Evolutionary conservation across 2,113 vertebrate species (phyloP).

Genomic region (Atrichornis clamosus): DNA sequence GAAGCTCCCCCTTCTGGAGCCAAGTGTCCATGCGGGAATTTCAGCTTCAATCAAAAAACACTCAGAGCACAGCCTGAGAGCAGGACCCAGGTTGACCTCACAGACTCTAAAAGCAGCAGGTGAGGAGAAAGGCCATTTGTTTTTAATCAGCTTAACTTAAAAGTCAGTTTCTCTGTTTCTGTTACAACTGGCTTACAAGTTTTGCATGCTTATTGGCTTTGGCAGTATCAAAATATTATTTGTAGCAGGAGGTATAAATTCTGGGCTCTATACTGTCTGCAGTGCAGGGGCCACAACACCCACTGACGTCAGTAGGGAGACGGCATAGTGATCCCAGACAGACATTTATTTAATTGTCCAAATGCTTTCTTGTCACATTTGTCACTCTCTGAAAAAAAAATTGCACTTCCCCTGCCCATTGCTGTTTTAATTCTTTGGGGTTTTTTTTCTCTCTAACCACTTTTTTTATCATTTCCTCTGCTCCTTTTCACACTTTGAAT

Average conservation of each 20-base stretch:
- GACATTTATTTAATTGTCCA: background rate
- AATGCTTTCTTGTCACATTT: background rate
- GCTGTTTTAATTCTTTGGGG: background rate
- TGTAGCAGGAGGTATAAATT: background rate
- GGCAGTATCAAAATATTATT: background rate
- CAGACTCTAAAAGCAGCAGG: background rate
- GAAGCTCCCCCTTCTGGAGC: conserved; percentile 57
- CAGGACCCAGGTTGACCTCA: background rate
- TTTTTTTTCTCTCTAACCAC: background rate
- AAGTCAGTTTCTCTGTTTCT: background rate
- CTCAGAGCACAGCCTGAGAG: background rate
- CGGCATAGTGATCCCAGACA: background rate
- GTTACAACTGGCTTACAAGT: background rate
- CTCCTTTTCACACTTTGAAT: background rate
- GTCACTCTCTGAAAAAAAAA: background rate
- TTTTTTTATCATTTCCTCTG: background rate
- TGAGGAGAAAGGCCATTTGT: background rate
- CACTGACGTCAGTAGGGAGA: background rate
- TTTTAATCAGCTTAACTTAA: background rate
- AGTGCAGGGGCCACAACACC: background rate
- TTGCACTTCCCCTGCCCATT: background rate
- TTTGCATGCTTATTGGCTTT: background rate
- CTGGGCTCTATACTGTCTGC: background rate
- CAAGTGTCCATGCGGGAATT: background rate
- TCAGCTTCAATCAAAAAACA: background rate